These are phyloP conservation scores for Heliconius eleuchia DNA, from an alignment of 1,140 invertebrate genomes.

Conservation along the genomic window DNA sequence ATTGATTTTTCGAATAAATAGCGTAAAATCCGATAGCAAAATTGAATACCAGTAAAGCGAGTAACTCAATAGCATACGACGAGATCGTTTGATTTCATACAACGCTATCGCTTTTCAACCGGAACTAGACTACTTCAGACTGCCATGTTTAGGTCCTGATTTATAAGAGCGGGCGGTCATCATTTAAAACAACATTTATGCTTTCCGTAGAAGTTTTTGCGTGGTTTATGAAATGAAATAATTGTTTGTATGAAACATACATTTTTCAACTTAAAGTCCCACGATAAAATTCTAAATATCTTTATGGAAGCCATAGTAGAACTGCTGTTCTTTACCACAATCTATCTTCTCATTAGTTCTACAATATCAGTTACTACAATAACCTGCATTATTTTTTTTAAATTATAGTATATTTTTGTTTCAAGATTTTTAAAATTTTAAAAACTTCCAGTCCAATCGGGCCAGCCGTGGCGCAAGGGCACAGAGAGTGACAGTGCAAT, in stretches of 20 bases:
- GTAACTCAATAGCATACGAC: conserved; percentile 17
- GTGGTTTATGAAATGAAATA: neutral
- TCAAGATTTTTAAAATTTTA: neutral
- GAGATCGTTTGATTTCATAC: conserved; percentile 20
- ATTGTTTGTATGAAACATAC: no score
- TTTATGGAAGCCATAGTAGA: neutral
- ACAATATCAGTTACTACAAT: no score
- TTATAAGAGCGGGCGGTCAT: neutral
- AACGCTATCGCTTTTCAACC: conserved; percentile 19
- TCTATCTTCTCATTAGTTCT: no score
- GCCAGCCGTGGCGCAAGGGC: no score
- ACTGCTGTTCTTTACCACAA: no score
- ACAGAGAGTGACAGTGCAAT: no score
- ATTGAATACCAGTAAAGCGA: conserved; percentile 8
- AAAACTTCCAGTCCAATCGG: no score
- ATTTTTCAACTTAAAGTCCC: neutral
- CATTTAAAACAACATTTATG: no score
- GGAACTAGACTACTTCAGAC: conserved; percentile 12
- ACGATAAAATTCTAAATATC: neutral
- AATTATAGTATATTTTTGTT: neutral
- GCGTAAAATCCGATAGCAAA: neutral
- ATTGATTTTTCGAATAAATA: neutral
- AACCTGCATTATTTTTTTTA: no score
- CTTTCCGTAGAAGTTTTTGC: no score
- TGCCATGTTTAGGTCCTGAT: neutral